A percentile compares a stretch with the other conserved stretches of the same genome.
These are phyloP conservation scores for Autographa pulchrina DNA, from an alignment of 2,888 invertebrate genomes.

Conservation along the genomic window DNA sequence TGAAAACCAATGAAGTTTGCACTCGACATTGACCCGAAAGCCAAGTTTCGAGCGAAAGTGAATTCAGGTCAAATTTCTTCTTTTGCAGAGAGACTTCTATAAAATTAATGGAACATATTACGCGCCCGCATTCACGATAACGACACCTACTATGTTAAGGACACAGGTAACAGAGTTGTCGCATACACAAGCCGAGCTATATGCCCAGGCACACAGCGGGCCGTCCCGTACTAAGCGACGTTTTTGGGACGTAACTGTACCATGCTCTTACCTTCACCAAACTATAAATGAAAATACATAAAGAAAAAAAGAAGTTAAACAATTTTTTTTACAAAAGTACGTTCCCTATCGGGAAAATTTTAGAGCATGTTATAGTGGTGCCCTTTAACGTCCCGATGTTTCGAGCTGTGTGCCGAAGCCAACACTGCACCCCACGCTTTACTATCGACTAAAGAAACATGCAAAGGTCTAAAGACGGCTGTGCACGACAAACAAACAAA, in stretches of 20 bases:
- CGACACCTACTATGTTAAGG: conserved; percentile 79
- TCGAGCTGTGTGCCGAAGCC: conserved; percentile 54
- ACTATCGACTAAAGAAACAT: conserved; percentile 59
- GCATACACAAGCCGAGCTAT: conserved; percentile 63
- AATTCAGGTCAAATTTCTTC: conserved; percentile 73
- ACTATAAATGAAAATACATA: too few relatives aligned
- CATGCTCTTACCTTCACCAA: background rate
- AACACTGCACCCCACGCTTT: conserved; percentile 68
- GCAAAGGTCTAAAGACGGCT: conserved; percentile 85
- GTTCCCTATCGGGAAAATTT: too few relatives aligned
- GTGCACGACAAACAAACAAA: conserved; percentile 72
- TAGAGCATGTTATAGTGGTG: conserved; percentile 19
- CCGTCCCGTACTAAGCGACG: background rate
- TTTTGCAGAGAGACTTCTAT: conserved; percentile 89
- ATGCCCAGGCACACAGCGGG: conserved; percentile 35
- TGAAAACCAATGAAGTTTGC: conserved; percentile 20
- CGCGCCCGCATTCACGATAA: conserved; percentile 79
- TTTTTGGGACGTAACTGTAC: conserved; percentile 17
- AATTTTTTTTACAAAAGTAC: too few relatives aligned
- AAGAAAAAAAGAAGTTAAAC: too few relatives aligned
- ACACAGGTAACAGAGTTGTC: conserved; percentile 79
- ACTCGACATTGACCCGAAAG: conserved; percentile 45
- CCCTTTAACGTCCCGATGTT: conserved; percentile 21
- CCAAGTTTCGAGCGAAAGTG: conserved; percentile 38
- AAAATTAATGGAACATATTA: conserved; percentile 86